Evolutionary conservation across 1,140 invertebrate species (phyloP), one percentile per base, ranked within the genome.

Genomic region (Cephus cinctus): DNA sequence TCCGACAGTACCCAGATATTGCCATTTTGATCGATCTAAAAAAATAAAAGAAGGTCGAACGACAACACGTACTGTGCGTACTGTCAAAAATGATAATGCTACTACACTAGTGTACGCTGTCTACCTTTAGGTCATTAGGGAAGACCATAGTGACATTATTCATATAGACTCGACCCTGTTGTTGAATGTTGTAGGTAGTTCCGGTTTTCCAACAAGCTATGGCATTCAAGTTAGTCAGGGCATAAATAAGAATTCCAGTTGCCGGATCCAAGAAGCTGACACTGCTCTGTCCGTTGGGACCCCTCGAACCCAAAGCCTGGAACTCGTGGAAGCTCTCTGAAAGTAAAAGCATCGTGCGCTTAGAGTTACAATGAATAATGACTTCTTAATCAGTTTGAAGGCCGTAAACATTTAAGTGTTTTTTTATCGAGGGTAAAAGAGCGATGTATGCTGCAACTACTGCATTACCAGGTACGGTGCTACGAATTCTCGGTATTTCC

Each of bases 151-250:
- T 86, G 1, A 78, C 78, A 41, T 87, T 82, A 67, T 85, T 83
- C 77, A 82, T 83, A 42, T 82, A 88, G 32, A 90, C 81, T 22
- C 85, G 70, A 14, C 83, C 84, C 60, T 88, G 86, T 15, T 85
- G 81, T 45, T 81, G 80, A 59, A 83, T 81, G 2, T 63, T 78
- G 48, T 87, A 88, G 1, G 76, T 77, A 4, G 81, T 82, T 43
- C 81, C 81, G 0, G 86, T 87, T 43, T 81, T 84, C 88, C 88
- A 91, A 55, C 88, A 91, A 2, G 84, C 87, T 0, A 91, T 79
- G 2, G 86, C 84, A 57, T 90, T 88, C 12, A 87, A 65, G 65
- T 89, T 89, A 0, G 88, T 79, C 32, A 89, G 72, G 2, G 86
- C 82, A 64, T 90, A 91, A 63, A 91, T 87, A 0, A 90, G 68